phyloP scores from a whole-genome alignment of 2,113 vertebrate genomes.

The Nothoprocta pentlandii region DNA sequence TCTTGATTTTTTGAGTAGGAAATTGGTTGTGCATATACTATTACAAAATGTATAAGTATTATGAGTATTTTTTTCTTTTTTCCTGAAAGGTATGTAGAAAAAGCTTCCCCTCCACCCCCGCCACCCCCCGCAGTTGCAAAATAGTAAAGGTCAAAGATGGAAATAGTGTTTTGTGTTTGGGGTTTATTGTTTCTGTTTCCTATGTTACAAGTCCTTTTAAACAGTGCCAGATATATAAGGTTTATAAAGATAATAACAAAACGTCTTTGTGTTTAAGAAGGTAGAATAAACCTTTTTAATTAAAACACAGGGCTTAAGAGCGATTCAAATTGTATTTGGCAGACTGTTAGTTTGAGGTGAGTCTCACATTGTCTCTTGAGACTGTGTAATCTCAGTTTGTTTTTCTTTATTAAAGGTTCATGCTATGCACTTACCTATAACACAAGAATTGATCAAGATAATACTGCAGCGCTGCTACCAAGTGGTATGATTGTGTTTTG shows the following conservation, averaged over 20 bases:
- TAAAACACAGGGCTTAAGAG: not conserved
- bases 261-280: not conserved
- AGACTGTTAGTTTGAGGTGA: not conserved
- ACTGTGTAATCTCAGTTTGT: slow-evolving; percentile 18
- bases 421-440: slow-evolving; percentile 86
- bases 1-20: not conserved
- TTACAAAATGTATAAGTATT: not conserved
- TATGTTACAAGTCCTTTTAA: not conserved
- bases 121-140: not conserved
- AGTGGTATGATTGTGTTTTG: slow-evolving; percentile 78
- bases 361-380: not conserved
- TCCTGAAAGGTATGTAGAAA: not conserved
- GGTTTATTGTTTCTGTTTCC: not conserved
- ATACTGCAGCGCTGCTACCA: slow-evolving; percentile 84
- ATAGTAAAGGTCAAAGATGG: not conserved
- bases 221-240: not conserved
- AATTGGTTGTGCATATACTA: not conserved
- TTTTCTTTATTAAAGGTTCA: slow-evolving; percentile 75
- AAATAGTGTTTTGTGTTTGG: not conserved
- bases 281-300: not conserved
- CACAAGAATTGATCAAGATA: slow-evolving; percentile 91
- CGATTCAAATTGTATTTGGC: not conserved
- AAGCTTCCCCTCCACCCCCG: rapidly evolving
- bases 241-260: not conserved
- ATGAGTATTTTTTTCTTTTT: not conserved